Base-by-base conservation (phyloP, 1,140 invertebrate genomes). In the Physella acuta region DNA sequence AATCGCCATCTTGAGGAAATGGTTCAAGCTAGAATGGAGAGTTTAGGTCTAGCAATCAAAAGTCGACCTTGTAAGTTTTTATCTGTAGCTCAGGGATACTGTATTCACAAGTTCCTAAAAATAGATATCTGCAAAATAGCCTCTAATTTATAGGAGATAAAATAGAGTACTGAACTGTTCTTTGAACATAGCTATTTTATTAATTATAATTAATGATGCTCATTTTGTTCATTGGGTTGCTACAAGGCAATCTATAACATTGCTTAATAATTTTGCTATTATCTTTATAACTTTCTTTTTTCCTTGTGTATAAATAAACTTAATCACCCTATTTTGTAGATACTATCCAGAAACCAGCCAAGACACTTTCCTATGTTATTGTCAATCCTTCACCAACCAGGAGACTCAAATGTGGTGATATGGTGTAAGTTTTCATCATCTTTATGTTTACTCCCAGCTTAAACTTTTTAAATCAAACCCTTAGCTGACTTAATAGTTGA, bases 1-100 rank as follows among this genome's bases (percentile, higher is more conserved):
- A 68, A 71, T 1, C 68, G 71, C 11, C 75, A 78, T 52, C 67
- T 80, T 8, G 71, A 76, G 14, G 73, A 78, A 31, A 67, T 80
- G 37, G 73, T 80, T n/a, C 70, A 70, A n/a, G 72, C 74, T 44
- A 62, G 78, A n/a, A 75, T 80, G 75, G 75, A 74, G 60, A 75
- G 74, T 39, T 55, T 78, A 53, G 72, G 72, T 33, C 71, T 80
- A 8, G 69, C 73, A 33, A 68, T 71, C 2, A 60, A 66, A 5
- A 71, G 74, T 51, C 75, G 76, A 53, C 65, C 76, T 76, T 75
- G 70, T 77, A 70, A 68, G 52, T 52, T n/a, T n/a, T n/a, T n/a
- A n/a, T n/a, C n/a, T n/a, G n/a, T n/a, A n/a, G n/a, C n/a, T n/a
- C n/a, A n/a, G n/a, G n/a, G n/a, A n/a, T n/a, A n/a, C n/a, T n/a